These are phyloP conservation scores for Philypnodon macrostomus DNA, from an alignment of 2,797 vertebrate genomes.

Conservation along the genomic window DNA sequence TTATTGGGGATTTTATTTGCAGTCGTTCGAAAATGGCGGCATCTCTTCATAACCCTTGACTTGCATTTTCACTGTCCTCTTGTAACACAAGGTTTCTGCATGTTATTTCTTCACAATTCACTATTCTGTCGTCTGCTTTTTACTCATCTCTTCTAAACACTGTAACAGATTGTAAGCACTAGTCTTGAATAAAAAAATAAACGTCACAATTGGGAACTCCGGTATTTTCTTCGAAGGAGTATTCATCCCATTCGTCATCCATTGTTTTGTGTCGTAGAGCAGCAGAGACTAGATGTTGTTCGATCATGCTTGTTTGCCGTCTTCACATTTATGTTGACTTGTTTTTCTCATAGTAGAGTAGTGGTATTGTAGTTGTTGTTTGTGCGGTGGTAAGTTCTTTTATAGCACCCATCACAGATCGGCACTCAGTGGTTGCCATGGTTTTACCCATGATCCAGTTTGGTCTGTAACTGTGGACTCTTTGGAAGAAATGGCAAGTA, in stretches of 20 bases:
- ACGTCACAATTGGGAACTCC: conserved; percentile 71
- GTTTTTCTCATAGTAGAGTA: conserved; percentile 9
- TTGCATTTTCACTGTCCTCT: conserved; percentile 3
- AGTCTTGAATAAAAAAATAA: conserved; percentile 90
- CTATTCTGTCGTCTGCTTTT: conserved; percentile 57
- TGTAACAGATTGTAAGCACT: conserved; percentile 84
- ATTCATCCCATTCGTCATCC: conserved; percentile 4
- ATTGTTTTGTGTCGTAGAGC: conserved; percentile 48
- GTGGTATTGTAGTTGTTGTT: conserved; percentile 16
- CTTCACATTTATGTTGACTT: conserved; percentile 12
- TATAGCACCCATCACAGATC: conserved; percentile 56
- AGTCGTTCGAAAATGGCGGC: background rate
- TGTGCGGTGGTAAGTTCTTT: conserved; percentile 52
- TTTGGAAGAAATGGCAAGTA: conserved; percentile 71
- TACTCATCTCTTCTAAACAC: conserved; percentile 62
- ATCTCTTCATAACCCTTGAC: background rate
- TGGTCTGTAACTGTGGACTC: conserved; percentile 62
- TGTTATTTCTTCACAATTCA: conserved; percentile 33
- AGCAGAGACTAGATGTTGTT: conserved; percentile 30
- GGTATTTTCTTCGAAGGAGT: conserved; percentile 44
- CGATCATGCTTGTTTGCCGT: conserved; percentile 6
- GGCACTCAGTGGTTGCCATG: conserved; percentile 58
- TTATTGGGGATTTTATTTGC: conserved; percentile 2
- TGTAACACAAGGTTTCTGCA: conserved; percentile 43
- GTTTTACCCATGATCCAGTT: conserved; percentile 66